These are phyloP conservation scores for Poecilus cupreus DNA, from an alignment of 2,888 invertebrate genomes.

Conservation along the genomic window DNA sequence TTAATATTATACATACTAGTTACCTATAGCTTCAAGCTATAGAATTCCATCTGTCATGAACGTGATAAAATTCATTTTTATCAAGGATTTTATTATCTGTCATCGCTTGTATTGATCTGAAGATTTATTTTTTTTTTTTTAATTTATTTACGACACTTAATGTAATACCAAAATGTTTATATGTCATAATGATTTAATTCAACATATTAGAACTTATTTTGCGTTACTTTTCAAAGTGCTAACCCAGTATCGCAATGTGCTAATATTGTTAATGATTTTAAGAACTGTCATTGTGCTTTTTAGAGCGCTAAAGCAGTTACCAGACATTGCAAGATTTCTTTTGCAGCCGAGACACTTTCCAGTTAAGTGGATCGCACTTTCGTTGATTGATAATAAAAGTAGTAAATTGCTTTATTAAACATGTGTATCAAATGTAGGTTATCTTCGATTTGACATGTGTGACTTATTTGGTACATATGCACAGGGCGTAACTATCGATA, in stretches of 20 bases:
- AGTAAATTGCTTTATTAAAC: constrained; percentile 29
- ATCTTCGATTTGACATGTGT: background rate
- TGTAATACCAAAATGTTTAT: too few relatives aligned
- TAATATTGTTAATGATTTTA: background rate
- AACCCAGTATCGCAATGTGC: too few relatives aligned
- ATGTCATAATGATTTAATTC: too few relatives aligned
- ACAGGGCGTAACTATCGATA: background rate
- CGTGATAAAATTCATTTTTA: background rate
- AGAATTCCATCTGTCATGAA: background rate
- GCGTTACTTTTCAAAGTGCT: too few relatives aligned
- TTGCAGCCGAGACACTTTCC: constrained; percentile 3
- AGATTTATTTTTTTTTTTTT: too few relatives aligned
- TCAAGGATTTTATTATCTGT: background rate
- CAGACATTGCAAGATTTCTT: background rate
- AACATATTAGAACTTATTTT: too few relatives aligned
- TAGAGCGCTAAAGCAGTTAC: background rate
- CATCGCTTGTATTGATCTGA: constrained; percentile 4
- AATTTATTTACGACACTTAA: too few relatives aligned
- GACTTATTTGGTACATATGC: background rate
- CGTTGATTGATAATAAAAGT: constrained; percentile 18
- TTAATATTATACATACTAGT: background rate
- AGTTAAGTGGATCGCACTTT: constrained; percentile 21
- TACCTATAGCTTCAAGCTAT: background rate
- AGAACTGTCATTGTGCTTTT: background rate
- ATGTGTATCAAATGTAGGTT: constrained; percentile 38